Base-by-base conservation (phyloP, 2,888 invertebrate genomes). In the Achlya flavicornis region DNA sequence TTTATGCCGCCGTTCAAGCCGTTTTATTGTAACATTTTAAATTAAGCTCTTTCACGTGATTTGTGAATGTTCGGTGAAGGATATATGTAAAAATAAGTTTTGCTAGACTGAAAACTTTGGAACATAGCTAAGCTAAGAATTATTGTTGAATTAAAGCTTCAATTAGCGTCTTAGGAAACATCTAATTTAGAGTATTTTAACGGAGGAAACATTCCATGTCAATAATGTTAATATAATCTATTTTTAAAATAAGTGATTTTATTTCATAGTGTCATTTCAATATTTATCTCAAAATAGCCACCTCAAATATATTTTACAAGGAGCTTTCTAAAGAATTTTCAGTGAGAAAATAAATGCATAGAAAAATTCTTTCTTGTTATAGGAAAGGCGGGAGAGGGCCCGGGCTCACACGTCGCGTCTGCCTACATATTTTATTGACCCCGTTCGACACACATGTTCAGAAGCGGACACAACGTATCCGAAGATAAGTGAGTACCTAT, bases 341-440 rank as follows among this genome's bases (percentile, higher is more conserved):
- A 85, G 85, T 84, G 78, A 86, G 85, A 85, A 90, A 88, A 88
- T 86, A 85, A 88, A 90, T 91, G 90, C 88, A 92, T 91, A 91
- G 91, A 92, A 90, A 91, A 91, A 87, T 90, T 91, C 87, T 90
- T 91, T 91, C 90, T 92, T 92, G 88, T 90, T 91, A 91, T 90
- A 92, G 92, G 86, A 91, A 90, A 90, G 86, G 80, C 82, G 84
- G 71, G 84, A 81, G 86, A 85, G 84, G 84, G 81, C 78, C 71
- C 71, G 80, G 77, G 81, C 80, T 75, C 80, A 79, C 88, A 87
- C 88, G 88, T 86, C 88, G 86, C 81, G 84, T 78, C 85, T 90
- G 80, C 87, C 89, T 92, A 93, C 93, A 93, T 93, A 93, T 93
- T 93, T 93, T 93, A 93, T 93, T 91, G 91, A 86, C 85, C 83